Evolutionary conservation across 2,113 vertebrate species (phyloP).

Genomic region (Thalassarche chlororhynchos): DNA sequence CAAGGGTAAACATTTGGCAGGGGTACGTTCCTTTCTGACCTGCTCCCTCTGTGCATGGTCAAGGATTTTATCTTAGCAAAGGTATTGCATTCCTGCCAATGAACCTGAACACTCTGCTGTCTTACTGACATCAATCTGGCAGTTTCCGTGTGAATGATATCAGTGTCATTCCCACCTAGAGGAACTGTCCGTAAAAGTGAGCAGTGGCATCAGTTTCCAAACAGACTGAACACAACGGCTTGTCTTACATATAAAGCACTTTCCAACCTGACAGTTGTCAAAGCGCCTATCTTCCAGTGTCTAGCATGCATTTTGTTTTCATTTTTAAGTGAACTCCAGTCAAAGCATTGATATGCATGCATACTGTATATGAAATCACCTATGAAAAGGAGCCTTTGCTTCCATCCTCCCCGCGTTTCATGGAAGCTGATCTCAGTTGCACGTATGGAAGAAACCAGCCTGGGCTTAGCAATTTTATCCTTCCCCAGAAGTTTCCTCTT

Average conservation of each 20-base stretch:
- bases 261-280: neutral
- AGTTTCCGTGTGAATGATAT: neutral
- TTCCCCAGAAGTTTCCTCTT: neutral
- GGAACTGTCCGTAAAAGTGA: slow-evolving; percentile 18
- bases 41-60: neutral
- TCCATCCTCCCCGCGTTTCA: neutral
- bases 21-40: neutral
- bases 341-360: neutral
- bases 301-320: neutral
- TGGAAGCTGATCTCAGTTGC: neutral
- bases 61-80: slow-evolving; percentile 17
- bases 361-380: neutral
- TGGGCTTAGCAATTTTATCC: neutral
- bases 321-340: slow-evolving; percentile 3
- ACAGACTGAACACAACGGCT: neutral
- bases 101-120: slow-evolving; percentile 18
- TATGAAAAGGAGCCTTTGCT: neutral
- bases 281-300: neutral
- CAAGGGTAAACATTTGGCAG: slow-evolving; percentile 73
- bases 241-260: neutral
- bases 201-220: neutral
- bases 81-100: neutral
- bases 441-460: neutral
- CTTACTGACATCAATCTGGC: slow-evolving; percentile 40
- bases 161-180: slow-evolving; percentile 12